Evolutionary conservation across 2,888 invertebrate genomes (phyloP), one percentile per base, ranked within the genome.

Genomic region (Melieria omissa): DNA sequence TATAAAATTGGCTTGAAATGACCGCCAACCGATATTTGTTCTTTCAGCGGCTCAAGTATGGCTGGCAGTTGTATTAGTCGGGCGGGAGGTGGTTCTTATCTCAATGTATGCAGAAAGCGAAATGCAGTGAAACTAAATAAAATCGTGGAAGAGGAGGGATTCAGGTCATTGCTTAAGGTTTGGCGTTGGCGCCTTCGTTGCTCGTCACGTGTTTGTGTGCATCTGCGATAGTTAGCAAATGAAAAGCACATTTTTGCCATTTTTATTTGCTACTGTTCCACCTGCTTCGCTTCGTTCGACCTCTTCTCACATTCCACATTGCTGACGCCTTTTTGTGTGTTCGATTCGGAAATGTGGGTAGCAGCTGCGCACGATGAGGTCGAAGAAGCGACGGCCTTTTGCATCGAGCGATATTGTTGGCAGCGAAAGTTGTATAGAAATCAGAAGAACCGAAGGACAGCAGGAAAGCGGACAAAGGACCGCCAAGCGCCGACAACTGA

Each of bases 391-490:
- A 49, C 10, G 49, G 12, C 12, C 49, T 2, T 49, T 49, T 3
- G 52, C 12, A 52, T 52, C 52, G 14, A 6, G 14, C 29, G 29
- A 29, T 29, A 29, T 29, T 29, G 29, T 29, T 52, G 12, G 52
- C 14, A 52, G 52, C 52, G 14, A 44, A 54, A 52, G 55, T 46
- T 65, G 49, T 55, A 55, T 65, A 54, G 44, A 16, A 65, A 42
- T 55, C 45, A 9, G 16, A 16, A 41, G 42, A n/a, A 14, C 49
- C 29, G 29, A 29, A 29, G 29, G 29, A 29, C 2, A 1, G 29
- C 29, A 29, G 29, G 29, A 29, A 29, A 29, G 29, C 29, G 29
- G 29, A 29, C 29, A 29, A 29, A 29, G 29, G 29, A 29, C 29
- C 29, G 3, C 29, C 29, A 29, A 29, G 29, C 29, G 29, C 3